Evolutionary conservation across 2,113 vertebrate genomes (phyloP).

Genomic region (Illadopsis cleaveri): DNA sequence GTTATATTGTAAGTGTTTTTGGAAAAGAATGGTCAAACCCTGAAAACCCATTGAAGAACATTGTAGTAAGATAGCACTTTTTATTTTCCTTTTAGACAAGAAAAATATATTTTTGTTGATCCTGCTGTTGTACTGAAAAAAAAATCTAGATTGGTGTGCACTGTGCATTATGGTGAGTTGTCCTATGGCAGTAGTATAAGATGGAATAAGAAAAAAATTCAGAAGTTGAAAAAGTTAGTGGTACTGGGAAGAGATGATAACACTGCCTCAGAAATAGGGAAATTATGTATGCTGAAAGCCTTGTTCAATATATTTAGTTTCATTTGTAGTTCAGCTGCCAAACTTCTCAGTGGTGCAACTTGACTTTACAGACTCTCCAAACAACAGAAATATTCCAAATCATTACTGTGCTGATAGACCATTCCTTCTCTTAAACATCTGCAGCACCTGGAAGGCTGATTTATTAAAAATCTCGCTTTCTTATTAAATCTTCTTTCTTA

Average conservation of each 20-base stretch:
- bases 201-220: slow-evolving; percentile 42
- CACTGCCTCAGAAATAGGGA: slow-evolving; percentile 39
- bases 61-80: background rate
- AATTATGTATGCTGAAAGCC: slow-evolving; percentile 8
- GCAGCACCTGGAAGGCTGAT: slow-evolving; percentile 49
- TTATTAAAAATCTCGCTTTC: slow-evolving; percentile 50
- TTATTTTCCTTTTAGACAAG: background rate
- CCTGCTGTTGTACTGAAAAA: background rate
- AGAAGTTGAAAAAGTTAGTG: slow-evolving; percentile 44
- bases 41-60: background rate
- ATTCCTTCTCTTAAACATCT: slow-evolving; percentile 41
- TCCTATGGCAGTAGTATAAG: slow-evolving; percentile 13
- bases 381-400: slow-evolving; percentile 62
- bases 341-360: slow-evolving; percentile 52
- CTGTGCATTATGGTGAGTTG: slow-evolving; percentile 1
- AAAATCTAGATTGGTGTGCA: background rate
- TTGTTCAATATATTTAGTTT: slow-evolving; percentile 48
- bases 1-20: background rate
- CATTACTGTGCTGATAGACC: slow-evolving; percentile 54
- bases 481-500: slow-evolving; percentile 32
- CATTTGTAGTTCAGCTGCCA: slow-evolving; percentile 65
- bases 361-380: slow-evolving; percentile 59
- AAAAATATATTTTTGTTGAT: background rate
- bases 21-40: background rate
- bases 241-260: slow-evolving; percentile 53